Conservation (phyloP, 2,797 vertebrate genomes). For the Argya squamiceps region DNA sequence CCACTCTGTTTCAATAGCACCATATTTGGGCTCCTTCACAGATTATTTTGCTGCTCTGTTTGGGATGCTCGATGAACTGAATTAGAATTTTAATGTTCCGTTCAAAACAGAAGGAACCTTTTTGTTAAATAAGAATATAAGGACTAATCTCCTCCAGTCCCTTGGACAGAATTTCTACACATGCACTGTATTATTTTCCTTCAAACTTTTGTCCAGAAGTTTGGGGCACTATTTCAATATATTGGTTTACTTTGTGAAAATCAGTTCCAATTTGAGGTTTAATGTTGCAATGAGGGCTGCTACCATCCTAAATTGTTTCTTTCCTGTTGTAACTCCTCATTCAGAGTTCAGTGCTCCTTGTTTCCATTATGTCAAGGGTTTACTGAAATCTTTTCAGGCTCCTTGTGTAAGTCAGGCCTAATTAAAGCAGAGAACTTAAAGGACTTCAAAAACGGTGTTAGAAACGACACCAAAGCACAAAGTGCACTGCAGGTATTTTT, state of each 20-base stretch:
- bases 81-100: constrained; percentile 20
- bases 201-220: not conserved
- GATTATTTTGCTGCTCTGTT: constrained; percentile 39
- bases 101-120: constrained; percentile 39
- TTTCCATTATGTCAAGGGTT: constrained; percentile 32
- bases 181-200: not conserved
- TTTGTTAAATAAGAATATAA: constrained; percentile 17
- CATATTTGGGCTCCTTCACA: constrained; percentile 52
- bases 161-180: not conserved
- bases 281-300: constrained; percentile 17
- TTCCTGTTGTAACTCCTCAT: constrained; percentile 21
- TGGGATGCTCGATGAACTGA: constrained; percentile 24
- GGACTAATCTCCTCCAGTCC: not conserved
- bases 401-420: not conserved
- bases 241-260: constrained; percentile 26
- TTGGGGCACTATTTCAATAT: not conserved
- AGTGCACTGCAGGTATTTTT: not conserved
- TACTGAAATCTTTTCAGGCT: not conserved
- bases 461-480: not conserved
- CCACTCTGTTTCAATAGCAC: constrained; percentile 45
- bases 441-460: not conserved
- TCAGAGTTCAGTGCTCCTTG: constrained; percentile 9
- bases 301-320: constrained; percentile 21
- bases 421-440: constrained; percentile 7
- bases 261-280: constrained; percentile 25